Evolutionary conservation across 2,888 invertebrate genomes (phyloP).

Genomic region (Minunthozetes semirufus): DNA sequence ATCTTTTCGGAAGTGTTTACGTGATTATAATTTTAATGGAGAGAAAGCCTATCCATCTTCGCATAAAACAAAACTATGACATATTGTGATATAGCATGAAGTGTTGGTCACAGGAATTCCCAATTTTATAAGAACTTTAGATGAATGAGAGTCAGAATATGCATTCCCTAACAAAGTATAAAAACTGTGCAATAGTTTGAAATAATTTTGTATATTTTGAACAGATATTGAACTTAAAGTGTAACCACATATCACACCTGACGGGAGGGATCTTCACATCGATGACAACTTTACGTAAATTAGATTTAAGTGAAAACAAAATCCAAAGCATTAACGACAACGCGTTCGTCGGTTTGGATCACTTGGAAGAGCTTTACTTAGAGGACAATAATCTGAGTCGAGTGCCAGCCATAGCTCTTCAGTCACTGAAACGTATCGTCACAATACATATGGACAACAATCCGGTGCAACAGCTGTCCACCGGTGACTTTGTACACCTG

Average conservation of each 20-base stretch:
- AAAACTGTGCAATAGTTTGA: too few relatives aligned
- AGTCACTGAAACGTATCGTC: constrained; percentile 40
- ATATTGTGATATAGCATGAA: too few relatives aligned
- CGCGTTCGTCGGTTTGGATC: constrained; percentile 46
- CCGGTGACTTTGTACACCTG: constrained; percentile 45
- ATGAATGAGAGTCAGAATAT: too few relatives aligned
- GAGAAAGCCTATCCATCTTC: too few relatives aligned
- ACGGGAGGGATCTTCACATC: constrained; percentile 45
- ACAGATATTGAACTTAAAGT: constrained; percentile 45
- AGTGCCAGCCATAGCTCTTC: constrained; percentile 40
- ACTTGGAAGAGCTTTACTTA: constrained; percentile 43
- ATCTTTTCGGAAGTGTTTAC: too few relatives aligned
- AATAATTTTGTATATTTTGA: too few relatives aligned
- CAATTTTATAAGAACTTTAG: too few relatives aligned
- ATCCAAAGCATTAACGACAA: constrained; percentile 45
- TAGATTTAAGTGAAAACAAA: constrained; percentile 46
- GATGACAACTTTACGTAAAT: constrained; percentile 44
- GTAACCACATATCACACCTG: constrained; percentile 47
- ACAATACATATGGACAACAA: constrained; percentile 44
- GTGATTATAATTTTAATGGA: too few relatives aligned
- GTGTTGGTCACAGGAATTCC: too few relatives aligned
- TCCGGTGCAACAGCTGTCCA: constrained; percentile 41
- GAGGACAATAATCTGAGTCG: constrained; percentile 39
- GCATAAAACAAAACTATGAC: too few relatives aligned
- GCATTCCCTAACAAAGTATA: too few relatives aligned